These are phyloP conservation scores for Pteruthius melanotis DNA, from an alignment of 2,113 vertebrate species.

Conservation along the genomic window DNA sequence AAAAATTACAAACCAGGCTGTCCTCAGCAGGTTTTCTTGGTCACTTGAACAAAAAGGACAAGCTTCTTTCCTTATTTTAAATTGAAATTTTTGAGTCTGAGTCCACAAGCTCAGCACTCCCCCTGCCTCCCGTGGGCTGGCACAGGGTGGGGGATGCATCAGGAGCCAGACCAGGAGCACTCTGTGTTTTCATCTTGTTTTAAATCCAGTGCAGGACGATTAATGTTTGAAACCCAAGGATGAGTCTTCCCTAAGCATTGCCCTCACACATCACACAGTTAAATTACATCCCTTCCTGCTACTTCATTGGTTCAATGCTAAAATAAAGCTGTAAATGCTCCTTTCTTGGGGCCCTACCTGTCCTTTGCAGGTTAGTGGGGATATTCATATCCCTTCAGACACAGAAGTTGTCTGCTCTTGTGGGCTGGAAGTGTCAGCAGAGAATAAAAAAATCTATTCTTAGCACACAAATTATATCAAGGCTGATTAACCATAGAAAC, in stretches of 20 bases:
- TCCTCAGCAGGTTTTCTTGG: background rate
- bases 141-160: background rate
- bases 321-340: background rate
- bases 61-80: background rate
- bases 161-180: rapidly evolving
- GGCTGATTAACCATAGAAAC: constrained; percentile 24
- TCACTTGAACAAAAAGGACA: background rate
- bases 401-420: background rate
- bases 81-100: background rate
- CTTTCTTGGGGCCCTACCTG: background rate
- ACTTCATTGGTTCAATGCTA: background rate
- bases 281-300: background rate
- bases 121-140: background rate
- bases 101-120: background rate
- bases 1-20: background rate
- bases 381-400: background rate
- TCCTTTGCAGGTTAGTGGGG: background rate
- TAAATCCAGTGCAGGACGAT: background rate
- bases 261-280: background rate
- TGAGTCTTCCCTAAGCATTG: background rate
- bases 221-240: background rate
- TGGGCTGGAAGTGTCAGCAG: constrained; percentile 14
- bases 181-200: background rate
- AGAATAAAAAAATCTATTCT: constrained; percentile 24
- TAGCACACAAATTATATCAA: constrained; percentile 39